Conservation (phyloP, 2,888 invertebrate species). For the Cyrtodaria siliqua region DNA sequence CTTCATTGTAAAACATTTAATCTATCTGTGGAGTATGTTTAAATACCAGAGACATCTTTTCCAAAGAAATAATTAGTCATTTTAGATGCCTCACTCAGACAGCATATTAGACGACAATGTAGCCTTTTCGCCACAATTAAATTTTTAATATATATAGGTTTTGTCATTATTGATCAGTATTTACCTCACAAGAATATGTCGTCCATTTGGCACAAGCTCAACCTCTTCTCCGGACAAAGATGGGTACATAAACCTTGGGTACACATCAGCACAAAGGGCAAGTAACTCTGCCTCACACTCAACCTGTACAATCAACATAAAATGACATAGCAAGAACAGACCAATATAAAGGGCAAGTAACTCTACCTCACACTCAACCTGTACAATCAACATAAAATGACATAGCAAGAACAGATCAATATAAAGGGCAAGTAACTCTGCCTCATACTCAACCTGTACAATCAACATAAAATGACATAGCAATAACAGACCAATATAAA, state of each 20-base stretch:
- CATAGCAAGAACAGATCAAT: conserved; percentile 80
- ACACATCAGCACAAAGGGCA: conserved; percentile 80
- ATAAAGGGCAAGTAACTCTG: conserved; percentile 81
- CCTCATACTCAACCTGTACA: conserved; percentile 81
- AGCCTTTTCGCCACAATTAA: too few species aligned
- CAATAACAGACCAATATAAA: conserved; percentile 81
- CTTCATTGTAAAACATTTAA: too few species aligned
- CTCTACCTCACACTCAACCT: conserved; percentile 84
- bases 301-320: conserved; percentile 67
- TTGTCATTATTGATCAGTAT: too few species aligned
- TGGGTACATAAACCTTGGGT: conserved; percentile 81
- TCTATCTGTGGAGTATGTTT: too few species aligned
- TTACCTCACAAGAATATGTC: conserved; percentile 78
- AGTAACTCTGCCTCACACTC: conserved; percentile 83
- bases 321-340: too few species aligned
- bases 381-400: conserved; percentile 1
- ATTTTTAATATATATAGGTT: too few species aligned
- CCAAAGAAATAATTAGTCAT: too few species aligned
- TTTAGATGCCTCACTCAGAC: too few species aligned
- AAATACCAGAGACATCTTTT: too few species aligned
- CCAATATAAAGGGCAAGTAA: conserved; percentile 81
- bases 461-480: too few species aligned
- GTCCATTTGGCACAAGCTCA: conserved; percentile 80
- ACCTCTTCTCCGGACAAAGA: conserved; percentile 81
- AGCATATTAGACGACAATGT: too few species aligned